These are phyloP conservation scores for Chloropsis cyanopogon DNA, from an alignment of 2,113 vertebrate genomes.

Conservation along the genomic window DNA sequence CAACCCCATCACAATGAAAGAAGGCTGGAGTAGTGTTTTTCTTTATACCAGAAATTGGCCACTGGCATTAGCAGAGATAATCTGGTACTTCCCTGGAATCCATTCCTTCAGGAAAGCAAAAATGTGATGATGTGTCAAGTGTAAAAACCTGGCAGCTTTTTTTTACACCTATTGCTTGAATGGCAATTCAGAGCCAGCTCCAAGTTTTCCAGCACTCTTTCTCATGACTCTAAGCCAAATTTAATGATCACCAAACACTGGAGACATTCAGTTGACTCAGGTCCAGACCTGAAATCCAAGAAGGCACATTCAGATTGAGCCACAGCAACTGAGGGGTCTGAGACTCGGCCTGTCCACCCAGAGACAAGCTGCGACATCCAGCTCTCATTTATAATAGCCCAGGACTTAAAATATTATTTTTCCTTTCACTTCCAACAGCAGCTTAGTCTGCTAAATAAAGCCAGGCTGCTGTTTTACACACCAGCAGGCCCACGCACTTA, in stretches of 20 bases:
- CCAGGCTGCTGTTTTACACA: not conserved
- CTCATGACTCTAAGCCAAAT: not conserved
- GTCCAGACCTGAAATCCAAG: not conserved
- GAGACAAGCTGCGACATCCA: not conserved
- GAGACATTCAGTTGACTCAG: not conserved
- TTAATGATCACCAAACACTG: not conserved
- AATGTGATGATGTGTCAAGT: not conserved
- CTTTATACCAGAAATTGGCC: not conserved
- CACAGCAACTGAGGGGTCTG: not conserved
- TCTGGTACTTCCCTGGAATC: not conserved
- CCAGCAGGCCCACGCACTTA: not conserved
- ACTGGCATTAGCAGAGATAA: not conserved
- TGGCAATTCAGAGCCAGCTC: not conserved
- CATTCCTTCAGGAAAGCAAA: not conserved
- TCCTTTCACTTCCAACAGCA: not conserved
- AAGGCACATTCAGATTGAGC: not conserved
- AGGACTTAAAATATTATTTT: not conserved
- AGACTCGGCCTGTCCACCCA: not conserved
- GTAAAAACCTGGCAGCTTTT: not conserved
- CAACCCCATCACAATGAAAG: not conserved
- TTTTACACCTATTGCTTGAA: fast-evolving
- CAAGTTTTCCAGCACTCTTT: not conserved
- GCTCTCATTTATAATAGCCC: not conserved
- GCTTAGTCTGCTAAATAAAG: not conserved
- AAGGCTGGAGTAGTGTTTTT: not conserved